Evolutionary conservation across 1,140 invertebrate genomes (phyloP), one percentile per base, ranked within the genome.

Genomic region (Zaprionus ghesquierei): DNA sequence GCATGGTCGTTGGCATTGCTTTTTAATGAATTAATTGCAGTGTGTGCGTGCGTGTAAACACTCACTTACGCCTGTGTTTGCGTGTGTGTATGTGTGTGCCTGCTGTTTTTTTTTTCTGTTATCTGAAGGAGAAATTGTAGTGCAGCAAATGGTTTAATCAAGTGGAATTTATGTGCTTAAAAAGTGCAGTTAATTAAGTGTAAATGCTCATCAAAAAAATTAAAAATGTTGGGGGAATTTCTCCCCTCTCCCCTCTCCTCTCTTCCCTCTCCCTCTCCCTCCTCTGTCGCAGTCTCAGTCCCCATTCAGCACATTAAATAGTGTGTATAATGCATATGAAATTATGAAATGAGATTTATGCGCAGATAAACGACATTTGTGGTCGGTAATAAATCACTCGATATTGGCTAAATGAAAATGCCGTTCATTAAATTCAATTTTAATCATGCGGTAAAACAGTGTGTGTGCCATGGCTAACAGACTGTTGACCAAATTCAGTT

Each of bases 61-160:
- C 35, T 15, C 35, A 15, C n/a, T 23, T 63, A 46, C 31, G 56
- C 25, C 18, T 51, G 10, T 51, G 23, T 29, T n/a, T 54, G 44
- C 35, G 25, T 50, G 22, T 23, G 25, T 69, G 60, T 35, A 15
- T 31, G 44, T 23, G 27, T 49, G 27, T 31, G 33, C 61, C 35
- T 78, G 50, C 41, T 46, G 41, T 3, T 18, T 46, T 46, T 9
- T 22, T 6, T 61, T 71, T 38, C 44, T 44, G 20, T 77, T 80
- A 75, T 80, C 75, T 73, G 38, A 69, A 69, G 54, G 61, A 59
- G 65, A 77, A 82, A 74, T 55, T 70, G 51, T 74, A 79, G 84
- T 84, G 82, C 79, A 77, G 51, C 79, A 71, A 87, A 87, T 80
- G 84, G 84, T 84, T 89, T 89, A 89, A 89, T 89, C 84, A 89